These are phyloP conservation scores for Ranitomeya imitator DNA, from an alignment of 2,113 vertebrate genomes.

Conservation along the genomic window DNA sequence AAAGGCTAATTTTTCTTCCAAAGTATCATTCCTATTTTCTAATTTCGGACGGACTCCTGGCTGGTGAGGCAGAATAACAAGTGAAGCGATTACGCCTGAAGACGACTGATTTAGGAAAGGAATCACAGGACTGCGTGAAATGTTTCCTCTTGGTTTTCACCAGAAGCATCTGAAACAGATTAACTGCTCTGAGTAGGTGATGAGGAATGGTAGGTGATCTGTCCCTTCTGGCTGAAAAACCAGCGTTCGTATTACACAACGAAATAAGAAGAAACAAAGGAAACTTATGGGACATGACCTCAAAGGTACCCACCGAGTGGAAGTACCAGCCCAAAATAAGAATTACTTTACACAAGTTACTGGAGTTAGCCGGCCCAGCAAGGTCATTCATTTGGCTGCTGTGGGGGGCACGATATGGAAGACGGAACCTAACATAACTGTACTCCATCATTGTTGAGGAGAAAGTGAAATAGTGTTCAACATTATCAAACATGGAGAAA, in stretches of 20 bases:
- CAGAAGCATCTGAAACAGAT: conserved; percentile 48
- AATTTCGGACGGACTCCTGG: not conserved
- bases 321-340: not conserved
- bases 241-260: not conserved
- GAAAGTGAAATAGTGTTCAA: too few species aligned
- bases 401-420: not conserved
- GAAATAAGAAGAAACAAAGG: not conserved
- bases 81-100: conserved; percentile 5
- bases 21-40: not conserved
- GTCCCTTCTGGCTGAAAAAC: conserved; percentile 31
- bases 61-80: conserved; percentile 20
- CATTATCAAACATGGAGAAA: not conserved
- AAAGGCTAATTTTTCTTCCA: not conserved
- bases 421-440: not conserved
- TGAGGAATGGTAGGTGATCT: conserved; percentile 6
- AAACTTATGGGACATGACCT: not conserved
- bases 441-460: not conserved
- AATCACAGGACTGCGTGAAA: conserved; percentile 16
- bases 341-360: too few species aligned
- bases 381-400: not conserved
- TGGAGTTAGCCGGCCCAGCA: not conserved
- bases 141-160: conserved; percentile 14
- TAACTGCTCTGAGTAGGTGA: conserved; percentile 32
- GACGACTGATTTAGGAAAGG: conserved; percentile 25
- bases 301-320: not conserved